Percentiles rank a stretch among this genome's conserved stretches.
Conservation (phyloP, 2,888 invertebrate genomes). For the Ctenicera cuprea region DNA sequence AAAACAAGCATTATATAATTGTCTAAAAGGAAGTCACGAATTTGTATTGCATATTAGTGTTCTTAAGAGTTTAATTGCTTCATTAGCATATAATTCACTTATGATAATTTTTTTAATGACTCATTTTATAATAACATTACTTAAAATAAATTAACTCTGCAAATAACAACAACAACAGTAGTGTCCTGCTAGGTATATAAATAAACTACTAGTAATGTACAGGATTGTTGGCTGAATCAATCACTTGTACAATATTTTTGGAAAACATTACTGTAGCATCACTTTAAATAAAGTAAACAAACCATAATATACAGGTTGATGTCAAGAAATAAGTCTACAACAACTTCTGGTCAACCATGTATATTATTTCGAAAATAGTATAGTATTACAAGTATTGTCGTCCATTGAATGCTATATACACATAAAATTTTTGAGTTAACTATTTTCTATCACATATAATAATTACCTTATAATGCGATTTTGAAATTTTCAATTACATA, state of each 20-base stretch:
- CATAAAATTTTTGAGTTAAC: constrained; percentile 32
- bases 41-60: not conserved
- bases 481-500: constrained; percentile 15
- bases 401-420: constrained; percentile 45
- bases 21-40: constrained; percentile 1
- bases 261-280: constrained; percentile 1
- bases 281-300: constrained; percentile 13
- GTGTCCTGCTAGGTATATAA: not conserved
- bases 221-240: constrained; percentile 11
- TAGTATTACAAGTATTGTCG: constrained; percentile 43
- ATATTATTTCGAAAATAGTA: constrained; percentile 12
- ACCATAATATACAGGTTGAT: not conserved
- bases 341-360: constrained; percentile 8
- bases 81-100: constrained; percentile 4
- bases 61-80: not conserved
- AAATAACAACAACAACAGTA: not conserved
- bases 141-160: not conserved
- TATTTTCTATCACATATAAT: constrained; percentile 40
- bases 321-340: constrained; percentile 6
- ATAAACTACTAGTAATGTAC: not conserved
- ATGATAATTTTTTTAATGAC: not conserved
- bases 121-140: not conserved
- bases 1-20: not conserved
- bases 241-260: not conserved
- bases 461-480: constrained; percentile 7